Percentiles rank a stretch among this genome's conserved stretches.
phyloP scores from a whole-genome alignment of 2,797 vertebrate species.

The Lophotriccus pileatus region DNA sequence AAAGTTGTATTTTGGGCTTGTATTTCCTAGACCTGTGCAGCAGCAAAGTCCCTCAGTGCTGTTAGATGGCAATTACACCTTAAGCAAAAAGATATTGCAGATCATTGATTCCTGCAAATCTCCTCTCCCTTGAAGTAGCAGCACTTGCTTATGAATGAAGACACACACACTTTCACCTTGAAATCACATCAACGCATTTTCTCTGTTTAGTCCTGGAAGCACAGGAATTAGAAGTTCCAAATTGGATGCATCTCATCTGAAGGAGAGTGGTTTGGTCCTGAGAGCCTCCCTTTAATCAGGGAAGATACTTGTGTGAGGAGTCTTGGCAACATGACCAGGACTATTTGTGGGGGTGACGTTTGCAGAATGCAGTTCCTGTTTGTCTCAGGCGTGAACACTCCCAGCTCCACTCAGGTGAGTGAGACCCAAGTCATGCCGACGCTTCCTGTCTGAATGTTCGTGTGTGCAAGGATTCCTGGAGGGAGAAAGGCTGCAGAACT shows the following conservation, averaged over 20 bases:
- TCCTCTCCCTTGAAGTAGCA: constrained; percentile 45
- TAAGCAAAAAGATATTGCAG: constrained; percentile 65
- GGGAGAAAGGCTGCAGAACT: background rate
- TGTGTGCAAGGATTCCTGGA: background rate
- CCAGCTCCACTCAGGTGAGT: background rate
- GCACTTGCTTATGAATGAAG: constrained; percentile 61
- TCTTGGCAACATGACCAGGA: background rate
- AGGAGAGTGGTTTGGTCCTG: background rate
- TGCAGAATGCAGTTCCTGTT: background rate
- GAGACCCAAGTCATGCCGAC: background rate
- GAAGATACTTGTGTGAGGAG: background rate
- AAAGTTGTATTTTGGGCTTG: constrained; percentile 26
- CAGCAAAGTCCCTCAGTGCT: constrained; percentile 20
- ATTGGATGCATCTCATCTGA: background rate
- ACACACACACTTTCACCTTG: constrained; percentile 49
- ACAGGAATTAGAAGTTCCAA: constrained; percentile 1
- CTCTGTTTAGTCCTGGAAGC: constrained; percentile 26
- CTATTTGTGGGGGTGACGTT: background rate
- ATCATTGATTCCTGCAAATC: constrained; percentile 67
- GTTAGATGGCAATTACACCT: constrained; percentile 53
- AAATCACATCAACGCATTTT: constrained; percentile 32
- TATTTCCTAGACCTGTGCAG: constrained; percentile 4
- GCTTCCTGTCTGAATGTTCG: background rate
- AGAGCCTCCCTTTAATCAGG: background rate
- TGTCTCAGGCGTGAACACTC: background rate